A percentile compares a stretch with the other conserved stretches of the same genome.
phyloP scores from a whole-genome alignment of 2,113 vertebrate genomes.

The Climacteris rufus region DNA sequence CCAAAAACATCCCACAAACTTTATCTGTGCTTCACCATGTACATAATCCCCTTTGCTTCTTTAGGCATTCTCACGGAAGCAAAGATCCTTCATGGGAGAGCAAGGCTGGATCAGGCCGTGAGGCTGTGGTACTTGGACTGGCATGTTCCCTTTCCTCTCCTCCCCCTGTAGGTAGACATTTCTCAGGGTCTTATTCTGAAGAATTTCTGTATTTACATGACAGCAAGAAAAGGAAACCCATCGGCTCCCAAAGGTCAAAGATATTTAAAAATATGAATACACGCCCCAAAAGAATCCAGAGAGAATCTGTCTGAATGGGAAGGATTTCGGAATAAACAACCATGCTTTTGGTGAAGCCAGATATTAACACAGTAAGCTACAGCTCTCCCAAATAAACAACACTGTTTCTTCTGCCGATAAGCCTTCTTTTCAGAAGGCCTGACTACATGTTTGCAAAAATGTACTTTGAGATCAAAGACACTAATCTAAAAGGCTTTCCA shows the following conservation, averaged over 20 bases:
- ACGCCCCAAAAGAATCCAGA: background rate
- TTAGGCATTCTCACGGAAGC: background rate
- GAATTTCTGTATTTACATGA: background rate
- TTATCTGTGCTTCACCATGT: background rate
- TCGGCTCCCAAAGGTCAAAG: background rate
- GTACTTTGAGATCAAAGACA: slow-evolving; percentile 6
- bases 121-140: background rate
- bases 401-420: background rate
- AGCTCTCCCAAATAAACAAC: slow-evolving; percentile 28
- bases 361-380: background rate
- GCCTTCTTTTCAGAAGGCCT: slow-evolving; percentile 28
- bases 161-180: slow-evolving; percentile 44
- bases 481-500: slow-evolving; percentile 2
- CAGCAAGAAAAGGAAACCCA: background rate
- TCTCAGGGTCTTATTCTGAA: slow-evolving; percentile 8
- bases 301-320: background rate
- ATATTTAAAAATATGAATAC: background rate
- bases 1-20: background rate
- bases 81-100: background rate
- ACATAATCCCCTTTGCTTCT: background rate
- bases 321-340: background rate
- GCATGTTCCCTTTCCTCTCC: background rate
- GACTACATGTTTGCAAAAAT: background rate
- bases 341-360: background rate
- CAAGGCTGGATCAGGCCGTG: background rate